These are phyloP conservation scores for Gymnocephalus cernua DNA, from an alignment of 2,113 vertebrate genomes.

Conservation along the genomic window DNA sequence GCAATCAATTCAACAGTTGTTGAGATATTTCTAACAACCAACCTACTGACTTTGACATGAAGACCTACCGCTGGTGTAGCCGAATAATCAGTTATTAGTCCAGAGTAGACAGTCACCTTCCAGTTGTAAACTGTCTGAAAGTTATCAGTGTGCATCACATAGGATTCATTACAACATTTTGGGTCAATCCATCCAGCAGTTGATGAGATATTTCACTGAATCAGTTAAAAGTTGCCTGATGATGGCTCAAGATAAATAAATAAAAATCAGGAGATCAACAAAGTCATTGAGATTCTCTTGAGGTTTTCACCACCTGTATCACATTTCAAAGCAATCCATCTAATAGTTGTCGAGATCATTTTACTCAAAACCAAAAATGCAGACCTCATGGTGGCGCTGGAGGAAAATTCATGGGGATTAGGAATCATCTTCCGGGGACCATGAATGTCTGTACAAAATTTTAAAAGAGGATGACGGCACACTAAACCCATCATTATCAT, in stretches of 20 bases:
- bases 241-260: background rate
- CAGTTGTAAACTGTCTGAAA: no score
- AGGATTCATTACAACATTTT: no score
- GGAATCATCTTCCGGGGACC: no score
- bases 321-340: background rate
- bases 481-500: background rate
- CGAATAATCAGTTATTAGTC: no score
- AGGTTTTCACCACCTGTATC: background rate
- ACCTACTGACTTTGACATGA: background rate
- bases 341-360: background rate
- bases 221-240: background rate
- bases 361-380: no score
- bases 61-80: no score
- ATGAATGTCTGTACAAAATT: no score
- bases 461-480: background rate
- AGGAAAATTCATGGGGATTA: no score
- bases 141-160: no score
- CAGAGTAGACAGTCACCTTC: no score
- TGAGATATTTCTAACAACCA: background rate
- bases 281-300: background rate
- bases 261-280: background rate
- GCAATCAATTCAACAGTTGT: background rate
- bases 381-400: no score
- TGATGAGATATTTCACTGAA: background rate
- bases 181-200: background rate